Evolutionary conservation across 2,888 invertebrate genomes (phyloP).

Genomic region (Drosophila niveifrons): DNA sequence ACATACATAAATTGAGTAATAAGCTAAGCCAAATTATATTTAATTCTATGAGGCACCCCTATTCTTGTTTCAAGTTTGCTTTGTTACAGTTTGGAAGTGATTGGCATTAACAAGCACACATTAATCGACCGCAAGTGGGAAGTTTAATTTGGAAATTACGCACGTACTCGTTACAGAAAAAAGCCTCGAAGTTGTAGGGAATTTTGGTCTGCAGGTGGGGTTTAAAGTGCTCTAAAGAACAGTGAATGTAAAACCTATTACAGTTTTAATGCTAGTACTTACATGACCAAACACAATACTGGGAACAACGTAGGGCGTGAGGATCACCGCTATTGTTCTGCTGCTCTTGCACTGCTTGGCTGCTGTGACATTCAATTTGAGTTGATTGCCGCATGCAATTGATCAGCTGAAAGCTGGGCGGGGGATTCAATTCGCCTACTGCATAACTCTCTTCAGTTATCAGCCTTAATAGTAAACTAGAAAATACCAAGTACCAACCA

Average conservation of each 20-base stretch:
- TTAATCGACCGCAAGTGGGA: conserved; percentile 58
- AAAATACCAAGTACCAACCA: too few relatives aligned
- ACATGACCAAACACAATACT: conserved; percentile 82
- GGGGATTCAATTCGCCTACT: background rate
- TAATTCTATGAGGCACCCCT: too few relatives aligned
- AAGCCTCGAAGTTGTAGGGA: conserved; percentile 74
- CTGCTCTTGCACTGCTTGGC: conserved; percentile 73
- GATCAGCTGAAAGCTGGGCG: conserved; percentile 79
- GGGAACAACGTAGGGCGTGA: conserved; percentile 83
- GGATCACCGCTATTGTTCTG: conserved; percentile 74
- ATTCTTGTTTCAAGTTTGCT: too few relatives aligned
- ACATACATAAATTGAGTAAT: too few relatives aligned
- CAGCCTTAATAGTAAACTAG: too few relatives aligned
- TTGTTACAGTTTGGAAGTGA: background rate
- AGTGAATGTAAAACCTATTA: background rate
- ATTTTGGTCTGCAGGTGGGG: conserved; percentile 72
- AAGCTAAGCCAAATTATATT: too few relatives aligned
- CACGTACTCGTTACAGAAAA: too few relatives aligned
- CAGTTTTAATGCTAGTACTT: conserved; percentile 34
- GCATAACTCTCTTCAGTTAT: background rate
- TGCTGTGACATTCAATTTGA: conserved; percentile 67
- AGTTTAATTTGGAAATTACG: conserved; percentile 71
- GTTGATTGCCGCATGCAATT: conserved; percentile 78
- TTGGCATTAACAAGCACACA: too few relatives aligned
- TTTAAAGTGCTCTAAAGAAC: conserved; percentile 66